Conservation (phyloP, 2,888 invertebrate genomes). For the Lacanobia wlatinum region DNA sequence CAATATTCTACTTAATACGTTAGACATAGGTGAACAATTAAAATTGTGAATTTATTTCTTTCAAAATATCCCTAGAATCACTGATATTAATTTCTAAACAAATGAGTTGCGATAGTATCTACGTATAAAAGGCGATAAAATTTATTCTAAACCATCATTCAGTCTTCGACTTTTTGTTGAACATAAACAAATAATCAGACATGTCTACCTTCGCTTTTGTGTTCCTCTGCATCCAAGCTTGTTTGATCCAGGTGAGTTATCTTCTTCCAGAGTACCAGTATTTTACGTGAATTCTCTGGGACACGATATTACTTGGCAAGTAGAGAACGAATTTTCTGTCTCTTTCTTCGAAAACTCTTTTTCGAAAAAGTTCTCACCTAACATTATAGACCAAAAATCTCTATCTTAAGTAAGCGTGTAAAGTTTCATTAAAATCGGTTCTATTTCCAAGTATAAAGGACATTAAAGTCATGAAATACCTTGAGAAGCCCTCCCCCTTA, state of each 20-base stretch:
- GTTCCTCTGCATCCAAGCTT: conserved; percentile 72
- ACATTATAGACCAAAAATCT: too few relatives aligned
- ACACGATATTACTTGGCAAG: too few relatives aligned
- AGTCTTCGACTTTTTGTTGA: conserved; percentile 44
- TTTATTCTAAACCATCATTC: conserved; percentile 18
- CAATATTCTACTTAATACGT: conserved; percentile 19
- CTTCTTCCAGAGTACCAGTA: too few relatives aligned
- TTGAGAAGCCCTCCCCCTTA: too few relatives aligned
- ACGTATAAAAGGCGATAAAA: conserved; percentile 18
- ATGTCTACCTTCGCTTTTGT: conserved; percentile 70
- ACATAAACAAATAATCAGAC: conserved; percentile 39
- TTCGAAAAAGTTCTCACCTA: too few relatives aligned
- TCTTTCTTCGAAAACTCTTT: too few relatives aligned
- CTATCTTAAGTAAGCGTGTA: too few relatives aligned
- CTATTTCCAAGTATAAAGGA: too few relatives aligned
- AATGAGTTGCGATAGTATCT: neutral
- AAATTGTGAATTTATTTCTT: neutral
- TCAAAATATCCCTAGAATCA: conserved; percentile 7
- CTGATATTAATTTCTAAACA: neutral
- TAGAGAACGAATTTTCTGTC: too few relatives aligned
- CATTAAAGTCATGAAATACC: too few relatives aligned
- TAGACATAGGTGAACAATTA: neutral
- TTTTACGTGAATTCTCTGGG: too few relatives aligned
- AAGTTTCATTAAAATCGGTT: too few relatives aligned
- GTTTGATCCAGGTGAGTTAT: conserved; percentile 69